Conservation (phyloP, 2,888 invertebrate species). For the Bibio marci region DNA sequence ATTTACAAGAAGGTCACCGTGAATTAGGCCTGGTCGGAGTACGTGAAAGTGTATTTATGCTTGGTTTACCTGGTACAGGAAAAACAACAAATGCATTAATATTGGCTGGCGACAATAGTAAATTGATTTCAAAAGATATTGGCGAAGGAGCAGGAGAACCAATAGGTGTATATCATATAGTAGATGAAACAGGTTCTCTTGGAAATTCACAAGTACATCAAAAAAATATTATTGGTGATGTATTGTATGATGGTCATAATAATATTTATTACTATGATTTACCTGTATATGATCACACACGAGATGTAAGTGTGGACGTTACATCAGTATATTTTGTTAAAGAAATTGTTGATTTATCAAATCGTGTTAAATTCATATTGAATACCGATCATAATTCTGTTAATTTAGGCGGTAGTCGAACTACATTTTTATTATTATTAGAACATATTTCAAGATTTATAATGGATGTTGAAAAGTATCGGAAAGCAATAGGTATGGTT, state of each 20-base stretch:
- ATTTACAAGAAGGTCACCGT: too few relatives aligned
- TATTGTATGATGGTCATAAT: background rate
- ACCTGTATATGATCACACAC: slow-evolving; percentile 10
- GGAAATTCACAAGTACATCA: background rate
- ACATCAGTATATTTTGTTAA: slow-evolving; percentile 17
- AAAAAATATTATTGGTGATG: background rate
- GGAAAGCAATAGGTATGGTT: slow-evolving; percentile 6
- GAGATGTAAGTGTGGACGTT: slow-evolving; percentile 14
- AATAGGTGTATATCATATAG: background rate
- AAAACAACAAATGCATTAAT: background rate
- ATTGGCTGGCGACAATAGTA: background rate
- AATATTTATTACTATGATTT: slow-evolving; percentile 2
- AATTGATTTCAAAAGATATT: background rate
- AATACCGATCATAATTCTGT: slow-evolving; percentile 15
- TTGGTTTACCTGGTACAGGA: background rate
- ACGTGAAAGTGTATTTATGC: background rate
- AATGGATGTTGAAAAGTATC: slow-evolving; percentile 3
- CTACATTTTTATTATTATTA: background rate
- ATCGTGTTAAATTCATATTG: slow-evolving; percentile 15
- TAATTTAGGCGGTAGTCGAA: background rate
- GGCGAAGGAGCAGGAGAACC: background rate
- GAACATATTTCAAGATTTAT: slow-evolving; percentile 4
- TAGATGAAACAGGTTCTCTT: background rate
- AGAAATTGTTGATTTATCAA: slow-evolving; percentile 12
- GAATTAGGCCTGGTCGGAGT: too few relatives aligned